These are phyloP conservation scores for Tribolium freemani DNA, from an alignment of 2,888 invertebrate species.

Conservation along the genomic window DNA sequence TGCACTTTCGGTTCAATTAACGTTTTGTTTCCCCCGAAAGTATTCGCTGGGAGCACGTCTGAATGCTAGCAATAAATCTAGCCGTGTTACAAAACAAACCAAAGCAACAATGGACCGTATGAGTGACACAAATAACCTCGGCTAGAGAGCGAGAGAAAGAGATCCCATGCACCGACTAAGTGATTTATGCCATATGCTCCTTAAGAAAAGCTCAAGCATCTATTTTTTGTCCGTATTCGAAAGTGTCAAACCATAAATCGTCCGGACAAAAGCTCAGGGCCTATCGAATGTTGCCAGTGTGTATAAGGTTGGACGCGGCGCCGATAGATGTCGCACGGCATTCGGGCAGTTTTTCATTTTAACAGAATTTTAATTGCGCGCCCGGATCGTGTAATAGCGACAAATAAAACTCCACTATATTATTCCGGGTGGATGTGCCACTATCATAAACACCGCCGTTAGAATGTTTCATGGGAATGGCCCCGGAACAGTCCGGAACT, in stretches of 20 bases:
- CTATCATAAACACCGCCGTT: conserved; percentile 52
- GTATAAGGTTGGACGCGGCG: conserved; percentile 17
- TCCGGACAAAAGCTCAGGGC: conserved; percentile 60
- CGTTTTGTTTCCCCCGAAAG: conserved; percentile 60
- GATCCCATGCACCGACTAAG: conserved; percentile 58
- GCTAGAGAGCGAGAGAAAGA: conserved; percentile 46
- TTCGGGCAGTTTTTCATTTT: conserved; percentile 55
- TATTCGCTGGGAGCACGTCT: conserved; percentile 53
- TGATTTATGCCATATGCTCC: conserved; percentile 68
- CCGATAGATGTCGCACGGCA: conserved; percentile 21
- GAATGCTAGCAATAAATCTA: conserved; percentile 64
- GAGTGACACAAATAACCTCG: conserved; percentile 67
- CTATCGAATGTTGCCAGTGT: conserved; percentile 55
- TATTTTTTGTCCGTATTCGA: conserved; percentile 68
- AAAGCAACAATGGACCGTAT: conserved; percentile 66
- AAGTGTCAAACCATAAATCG: conserved; percentile 69
- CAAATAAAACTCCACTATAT: conserved; percentile 54
- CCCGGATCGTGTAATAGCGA: conserved; percentile 53
- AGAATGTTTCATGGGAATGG: conserved; percentile 41
- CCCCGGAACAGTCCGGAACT: conserved; percentile 12
- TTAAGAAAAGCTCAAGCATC: conserved; percentile 68
- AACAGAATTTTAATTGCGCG: conserved; percentile 59
- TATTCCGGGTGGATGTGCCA: conserved; percentile 39
- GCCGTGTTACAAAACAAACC: conserved; percentile 67
- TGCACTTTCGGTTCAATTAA: conserved; percentile 61